Base-by-base conservation (phyloP, 1,140 invertebrate genomes). In the Ruditapes philippinarum region DNA sequence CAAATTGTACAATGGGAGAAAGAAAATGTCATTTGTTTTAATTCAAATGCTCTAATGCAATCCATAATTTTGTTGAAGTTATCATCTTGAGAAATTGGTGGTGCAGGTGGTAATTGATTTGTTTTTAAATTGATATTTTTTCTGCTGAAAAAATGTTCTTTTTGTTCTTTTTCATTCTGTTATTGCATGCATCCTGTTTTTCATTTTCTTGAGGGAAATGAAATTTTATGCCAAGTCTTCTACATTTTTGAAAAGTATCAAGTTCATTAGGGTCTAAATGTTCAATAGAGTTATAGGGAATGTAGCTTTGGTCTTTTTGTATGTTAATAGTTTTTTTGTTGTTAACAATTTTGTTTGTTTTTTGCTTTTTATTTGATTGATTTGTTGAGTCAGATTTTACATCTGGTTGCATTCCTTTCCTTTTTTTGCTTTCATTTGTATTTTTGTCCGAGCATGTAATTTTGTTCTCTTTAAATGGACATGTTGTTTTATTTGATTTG, bases 21-120 rank as follows among this genome's bases (percentile, higher is more conserved):
- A 19, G 36, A 28, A 62, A 79, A 85, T 9, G 86, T 28, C 74
- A 60, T 89, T 49, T 89, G 68, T 74, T 83, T 12, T 9, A 86
- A 25, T 82, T 90, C 82, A 86, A 90, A 90, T 3, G 83, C 33
- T n/a, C 68, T 28, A 3, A 86, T 81, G 22, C 57, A 85, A 82
- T 90, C 83, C 82, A 86, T 90, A n/a, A 51, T 83, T 80, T 73
- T 81, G 42, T 86, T 86, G 33, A 45, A 90, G 2, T 90, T 74
- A 42, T 40, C 9, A 40, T 81, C 12, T 17, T 88, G 1, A 80
- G 12, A 25, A 25, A 83, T 17, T 42, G 70, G 49, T 0, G 79
- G 88, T 3, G 80, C 78, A 19, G 38, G 12, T 31, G 88, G 70
- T 25, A 89, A 45, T 31, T 76, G 62, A 38, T 76, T 28, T 9